Evolutionary conservation across 2,888 invertebrate species (phyloP), one percentile per base, ranked within the genome.

Genomic region (Panorpa germanica): DNA sequence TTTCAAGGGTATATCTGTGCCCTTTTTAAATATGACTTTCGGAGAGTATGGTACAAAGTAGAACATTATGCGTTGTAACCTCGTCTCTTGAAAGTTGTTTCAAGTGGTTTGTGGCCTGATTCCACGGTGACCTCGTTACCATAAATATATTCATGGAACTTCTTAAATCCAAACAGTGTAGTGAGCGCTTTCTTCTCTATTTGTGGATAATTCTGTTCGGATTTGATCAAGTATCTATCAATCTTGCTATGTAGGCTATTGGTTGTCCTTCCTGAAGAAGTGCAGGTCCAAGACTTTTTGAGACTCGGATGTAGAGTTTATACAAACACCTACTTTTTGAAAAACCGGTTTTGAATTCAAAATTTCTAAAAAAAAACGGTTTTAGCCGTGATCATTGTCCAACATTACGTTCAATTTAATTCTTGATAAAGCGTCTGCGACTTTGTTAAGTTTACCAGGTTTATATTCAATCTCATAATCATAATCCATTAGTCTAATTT

Each of bases 131-230:
- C 33, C 35, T 32, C 33, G 37, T 39, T 35, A 7, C 41, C 45
- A 38, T 40, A 48, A 4, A 50, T 38, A 32, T 46, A 50, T 33
- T 45, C 43, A 11, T 44, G 41, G 34, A 48, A 50, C 31, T 43
- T 43, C 14, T 39, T 29, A 31, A 44, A 44, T 4, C 38, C 45
- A 36, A 47, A 47, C 6, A 34, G 35, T 21, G 49, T 45, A 3
- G 49, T 47, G 19, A 47, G 29, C 7, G 43, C 36, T 34, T 49
- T 47, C 36, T 48, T 47, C 30, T 49, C 47, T 5, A 47, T 47
- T 33, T 46, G 45, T 11, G 43, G 39, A 37, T 44, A 46, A 7
- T 33, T 38, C 24, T 36, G 14, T 37, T 47, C 43, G 5, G 38
- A 38, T 10, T 34, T 16, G 4, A 41, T 43, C 16, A 48, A 30